These are phyloP conservation scores for Cricetomys ansorgei DNA, from an alignment of 2,113 vertebrate genomes.

Conservation along the genomic window DNA sequence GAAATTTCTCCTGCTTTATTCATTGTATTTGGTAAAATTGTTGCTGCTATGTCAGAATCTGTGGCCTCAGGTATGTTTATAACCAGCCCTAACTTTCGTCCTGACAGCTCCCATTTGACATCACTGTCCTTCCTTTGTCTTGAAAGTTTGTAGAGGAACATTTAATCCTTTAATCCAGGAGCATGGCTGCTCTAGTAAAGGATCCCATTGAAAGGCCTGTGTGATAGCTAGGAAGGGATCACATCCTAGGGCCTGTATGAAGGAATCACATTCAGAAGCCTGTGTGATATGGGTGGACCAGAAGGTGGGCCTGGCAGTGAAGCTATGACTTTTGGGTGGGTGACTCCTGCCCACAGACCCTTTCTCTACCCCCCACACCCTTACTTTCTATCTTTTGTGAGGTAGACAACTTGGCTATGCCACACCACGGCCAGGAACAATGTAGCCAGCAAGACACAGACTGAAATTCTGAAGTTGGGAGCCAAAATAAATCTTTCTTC, in stretches of 20 bases:
- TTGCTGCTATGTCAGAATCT: not conserved
- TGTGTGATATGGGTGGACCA: too few species aligned
- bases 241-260: too few species aligned
- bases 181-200: too few species aligned
- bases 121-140: slow-evolving; percentile 8
- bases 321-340: not conserved
- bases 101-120: not conserved
- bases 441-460: not conserved
- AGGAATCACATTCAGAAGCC: too few species aligned
- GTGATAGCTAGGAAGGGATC: too few species aligned
- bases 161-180: too few species aligned
- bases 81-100: not conserved
- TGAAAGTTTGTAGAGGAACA: too few species aligned
- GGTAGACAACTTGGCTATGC: not conserved
- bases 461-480: not conserved
- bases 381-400: not conserved
- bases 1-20: not conserved
- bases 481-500: not conserved
- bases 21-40: not conserved
- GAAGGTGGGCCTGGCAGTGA: too few species aligned
- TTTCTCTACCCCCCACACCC: not conserved
- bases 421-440: not conserved
- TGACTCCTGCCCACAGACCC: too few species aligned
- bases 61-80: not conserved
- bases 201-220: too few species aligned